Evolutionary conservation across 2,113 vertebrate species (phyloP), one percentile per base, ranked within the genome.

Genomic region (Centrocercus urophasianus): DNA sequence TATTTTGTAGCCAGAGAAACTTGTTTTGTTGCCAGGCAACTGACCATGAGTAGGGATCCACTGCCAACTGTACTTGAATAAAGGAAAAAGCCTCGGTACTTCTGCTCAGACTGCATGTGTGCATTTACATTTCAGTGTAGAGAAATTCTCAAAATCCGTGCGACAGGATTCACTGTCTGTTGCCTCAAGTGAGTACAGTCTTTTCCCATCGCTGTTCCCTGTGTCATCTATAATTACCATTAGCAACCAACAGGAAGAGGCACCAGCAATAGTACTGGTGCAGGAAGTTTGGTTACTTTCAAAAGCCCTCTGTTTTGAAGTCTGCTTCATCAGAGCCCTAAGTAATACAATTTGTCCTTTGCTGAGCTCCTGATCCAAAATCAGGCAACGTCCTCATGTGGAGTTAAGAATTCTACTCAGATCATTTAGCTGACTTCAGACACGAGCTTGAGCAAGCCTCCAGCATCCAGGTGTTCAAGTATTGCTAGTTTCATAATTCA

Each of bases 1-100:
- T 96, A 94, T 93, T 96, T 88, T 90, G 88, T 90, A 94, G 95
- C 95, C 96, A 95, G 78, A 96, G 83, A 93, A 94, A 87, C 93
- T 93, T 95, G 90, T 88, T 91, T 88, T 85, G 91, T 93, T 92
- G 59, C 95, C 88, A 87, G 82, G 96, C 90, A 90, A 96, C 95
- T 90, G 96, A 93, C 83, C 86, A 85, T 89, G 88, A 88, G 71
- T 36, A 70, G 63, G 63, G 66, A 70, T 89, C 45, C 0, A 0
- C 77, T 96, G 96, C 93, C 95, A 96, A 76, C 88, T 93, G 66
- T 91, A 79, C 52, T 90, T 56, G 32, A 70, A 91, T 88, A 78
- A 90, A 92, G 28, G 2, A 6, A 63, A 30, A 74, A 36, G 0
- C 22, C 38, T 67, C 6, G 63, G 88, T 95, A 66, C 86, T 59